Conservation (phyloP, 2,888 invertebrate species). For the Lumbricus terrestris region DNA sequence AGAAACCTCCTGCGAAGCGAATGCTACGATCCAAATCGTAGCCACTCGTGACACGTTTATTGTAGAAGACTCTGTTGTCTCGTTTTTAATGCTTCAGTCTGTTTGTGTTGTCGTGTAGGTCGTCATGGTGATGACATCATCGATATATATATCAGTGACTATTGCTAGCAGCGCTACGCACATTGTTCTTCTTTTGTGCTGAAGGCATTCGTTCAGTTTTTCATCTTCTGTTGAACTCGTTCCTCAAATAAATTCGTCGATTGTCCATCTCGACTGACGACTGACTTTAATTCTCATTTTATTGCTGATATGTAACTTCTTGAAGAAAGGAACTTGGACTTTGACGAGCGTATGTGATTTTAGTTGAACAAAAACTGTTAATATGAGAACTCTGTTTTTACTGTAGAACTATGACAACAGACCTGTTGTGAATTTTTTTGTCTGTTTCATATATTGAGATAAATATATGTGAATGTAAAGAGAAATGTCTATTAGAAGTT, state of each 20-base stretch:
- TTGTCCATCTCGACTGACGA: no score
- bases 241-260: no score
- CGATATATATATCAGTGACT: not conserved
- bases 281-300: no score
- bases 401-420: not conserved
- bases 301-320: no score
- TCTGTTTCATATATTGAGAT: not conserved
- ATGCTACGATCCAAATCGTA: not conserved
- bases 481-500: not conserved
- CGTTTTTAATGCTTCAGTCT: not conserved
- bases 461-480: no score
- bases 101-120: not conserved
- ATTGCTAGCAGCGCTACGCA: not conserved
- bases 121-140: no score
- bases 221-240: no score
- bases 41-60: not conserved
- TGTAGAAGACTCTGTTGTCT: not conserved
- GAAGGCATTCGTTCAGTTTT: not conserved
- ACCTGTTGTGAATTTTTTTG: not conserved
- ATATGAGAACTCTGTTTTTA: not conserved
- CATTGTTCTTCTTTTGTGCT: not conserved
- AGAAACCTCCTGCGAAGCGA: not conserved
- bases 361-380: not conserved
- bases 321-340: no score
- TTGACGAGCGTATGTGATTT: not conserved